A percentile compares a stretch with the other conserved stretches of the same genome.
These are phyloP conservation scores for Sitodiplosis mosellana DNA, from an alignment of 1,140 invertebrate genomes.

Conservation along the genomic window DNA sequence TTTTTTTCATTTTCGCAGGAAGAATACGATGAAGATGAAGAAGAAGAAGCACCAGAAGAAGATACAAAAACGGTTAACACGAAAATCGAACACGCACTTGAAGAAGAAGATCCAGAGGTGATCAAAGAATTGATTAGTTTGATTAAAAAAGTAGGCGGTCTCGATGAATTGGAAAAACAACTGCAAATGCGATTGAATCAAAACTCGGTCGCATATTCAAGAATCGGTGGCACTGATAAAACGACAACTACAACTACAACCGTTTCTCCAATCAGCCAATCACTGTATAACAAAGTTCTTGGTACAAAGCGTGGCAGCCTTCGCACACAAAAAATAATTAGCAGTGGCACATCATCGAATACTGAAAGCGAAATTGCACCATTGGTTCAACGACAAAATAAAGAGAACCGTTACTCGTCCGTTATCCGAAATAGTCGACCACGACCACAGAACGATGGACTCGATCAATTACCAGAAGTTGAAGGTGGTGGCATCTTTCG, in stretches of 20 bases:
- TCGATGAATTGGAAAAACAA: conserved; percentile 65
- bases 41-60: conserved; percentile 21
- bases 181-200: conserved; percentile 27
- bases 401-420: conserved; percentile 20
- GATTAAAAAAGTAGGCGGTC: conserved; percentile 68
- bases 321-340: no score
- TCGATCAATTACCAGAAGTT: conserved; percentile 33
- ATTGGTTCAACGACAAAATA: no score
- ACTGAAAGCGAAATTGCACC: no score
- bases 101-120: conserved; percentile 61
- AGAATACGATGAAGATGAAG: conserved; percentile 40
- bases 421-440: conserved; percentile 34
- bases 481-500: conserved; percentile 24
- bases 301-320: conserved; percentile 7
- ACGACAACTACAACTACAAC: conserved; percentile 18
- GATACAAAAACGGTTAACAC: conserved; percentile 13
- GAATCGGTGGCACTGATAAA: conserved; percentile 7
- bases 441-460: conserved; percentile 51
- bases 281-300: conserved; percentile 50
- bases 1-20: conserved; percentile 31
- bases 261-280: conserved; percentile 42
- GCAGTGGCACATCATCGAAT: no score
- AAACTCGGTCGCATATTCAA: conserved; percentile 13
- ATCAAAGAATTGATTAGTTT: conserved; percentile 69
- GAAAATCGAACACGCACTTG: conserved; percentile 20